Percentiles rank a stretch among this genome's conserved stretches.
These are phyloP conservation scores for Cottoperca gobio DNA, from an alignment of 2,797 vertebrate species.

Conservation along the genomic window DNA sequence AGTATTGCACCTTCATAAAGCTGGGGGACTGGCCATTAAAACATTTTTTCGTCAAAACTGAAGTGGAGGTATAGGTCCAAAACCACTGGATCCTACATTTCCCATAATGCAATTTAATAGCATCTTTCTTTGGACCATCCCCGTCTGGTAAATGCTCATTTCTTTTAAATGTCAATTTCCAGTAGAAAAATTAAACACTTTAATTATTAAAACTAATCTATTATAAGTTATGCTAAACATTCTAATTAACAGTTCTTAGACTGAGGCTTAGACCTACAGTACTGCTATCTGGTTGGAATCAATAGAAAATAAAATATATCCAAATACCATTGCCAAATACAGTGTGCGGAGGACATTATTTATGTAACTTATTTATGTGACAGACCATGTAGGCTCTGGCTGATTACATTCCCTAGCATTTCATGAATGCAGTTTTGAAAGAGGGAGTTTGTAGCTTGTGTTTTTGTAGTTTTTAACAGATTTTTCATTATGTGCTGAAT, in stretches of 20 bases:
- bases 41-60: background rate
- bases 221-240: background rate
- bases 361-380: conserved; percentile 13
- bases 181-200: too few relatives aligned
- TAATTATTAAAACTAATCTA: background rate
- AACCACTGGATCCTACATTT: background rate
- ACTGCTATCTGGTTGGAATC: conserved; percentile 5
- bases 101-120: background rate
- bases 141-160: background rate
- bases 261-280: background rate
- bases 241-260: background rate
- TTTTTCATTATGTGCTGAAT: conserved; percentile 11
- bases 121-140: background rate
- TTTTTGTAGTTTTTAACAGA: background rate
- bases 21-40: background rate
- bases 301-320: conserved; percentile 11
- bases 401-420: conserved; percentile 12
- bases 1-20: background rate
- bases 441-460: background rate
- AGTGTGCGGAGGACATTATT: conserved; percentile 6
- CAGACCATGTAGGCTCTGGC: background rate
- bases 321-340: conserved; percentile 21
- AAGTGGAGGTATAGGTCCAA: too few relatives aligned
- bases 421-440: conserved; percentile 12
- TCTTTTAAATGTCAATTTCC: background rate